Percentiles rank a stretch among this genome's conserved stretches.
Conservation (phyloP, 1,140 invertebrate genomes). For the Ctenoplectra terminalis region DNA sequence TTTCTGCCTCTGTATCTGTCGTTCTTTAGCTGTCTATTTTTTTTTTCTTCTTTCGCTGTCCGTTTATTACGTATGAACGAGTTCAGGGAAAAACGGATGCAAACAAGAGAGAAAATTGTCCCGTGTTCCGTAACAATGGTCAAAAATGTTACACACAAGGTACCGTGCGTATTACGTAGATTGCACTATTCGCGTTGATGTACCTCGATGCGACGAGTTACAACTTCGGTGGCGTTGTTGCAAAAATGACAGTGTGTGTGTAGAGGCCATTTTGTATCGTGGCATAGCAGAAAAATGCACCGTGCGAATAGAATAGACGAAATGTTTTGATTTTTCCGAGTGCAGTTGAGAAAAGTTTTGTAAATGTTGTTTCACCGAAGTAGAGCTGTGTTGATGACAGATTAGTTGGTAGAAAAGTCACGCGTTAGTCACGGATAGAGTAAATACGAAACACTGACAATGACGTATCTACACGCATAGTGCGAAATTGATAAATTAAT, state of each 20-base stretch:
- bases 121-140: neutral
- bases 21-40: neutral
- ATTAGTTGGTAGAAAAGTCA: neutral
- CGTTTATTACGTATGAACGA: neutral
- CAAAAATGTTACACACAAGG: neutral
- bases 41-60: too few species aligned
- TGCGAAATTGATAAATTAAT: neutral
- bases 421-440: slow-evolving; percentile 1
- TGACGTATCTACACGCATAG: neutral
- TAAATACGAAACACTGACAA: neutral
- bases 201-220: neutral
- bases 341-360: too few species aligned
- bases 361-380: neutral
- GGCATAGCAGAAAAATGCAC: neutral
- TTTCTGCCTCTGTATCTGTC: neutral
- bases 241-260: neutral
- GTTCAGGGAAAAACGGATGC: neutral
- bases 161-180: slow-evolving; percentile 9
- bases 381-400: neutral
- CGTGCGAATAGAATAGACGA: slow-evolving; percentile 9
- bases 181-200: slow-evolving; percentile 14
- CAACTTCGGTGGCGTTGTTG: neutral
- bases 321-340: too few species aligned
- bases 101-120: slow-evolving; percentile 13
- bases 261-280: neutral